These are phyloP conservation scores for Trissolcus brochymenae DNA, from an alignment of 2,888 invertebrate species.

Conservation along the genomic window DNA sequence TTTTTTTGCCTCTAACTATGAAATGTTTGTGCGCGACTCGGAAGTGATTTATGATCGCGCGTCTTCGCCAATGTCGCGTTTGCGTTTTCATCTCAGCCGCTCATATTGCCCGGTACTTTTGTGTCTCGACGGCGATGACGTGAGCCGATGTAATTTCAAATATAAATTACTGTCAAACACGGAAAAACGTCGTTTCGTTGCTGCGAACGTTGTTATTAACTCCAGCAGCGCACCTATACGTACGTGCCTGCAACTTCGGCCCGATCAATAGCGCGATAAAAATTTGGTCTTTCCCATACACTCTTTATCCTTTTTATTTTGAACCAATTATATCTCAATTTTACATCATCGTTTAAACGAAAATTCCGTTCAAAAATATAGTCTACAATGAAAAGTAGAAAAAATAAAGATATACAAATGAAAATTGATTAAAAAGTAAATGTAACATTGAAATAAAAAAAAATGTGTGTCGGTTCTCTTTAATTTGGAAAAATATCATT, in stretches of 20 bases:
- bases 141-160: constrained; percentile 68
- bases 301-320: constrained; percentile 29
- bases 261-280: constrained; percentile 57
- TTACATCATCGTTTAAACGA: neutral
- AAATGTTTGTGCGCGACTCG: constrained; percentile 17
- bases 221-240: constrained; percentile 55
- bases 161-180: constrained; percentile 67
- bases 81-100: constrained; percentile 45
- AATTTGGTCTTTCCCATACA: constrained; percentile 44
- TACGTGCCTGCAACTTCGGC: constrained; percentile 55
- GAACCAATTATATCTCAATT: neutral
- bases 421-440: too few species aligned
- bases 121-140: constrained; percentile 60
- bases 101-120: constrained; percentile 49
- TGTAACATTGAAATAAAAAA: too few species aligned
- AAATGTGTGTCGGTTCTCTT: neutral
- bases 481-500: neutral
- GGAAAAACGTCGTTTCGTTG: constrained; percentile 69
- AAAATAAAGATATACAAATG: too few species aligned
- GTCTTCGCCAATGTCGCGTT: constrained; percentile 17
- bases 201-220: constrained; percentile 64
- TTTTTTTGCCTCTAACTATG: neutral
- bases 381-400: too few species aligned
- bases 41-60: constrained; percentile 33
- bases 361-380: neutral